Conservation (phyloP, 1,140 invertebrate genomes). For the Zaprionus ghesquierei region DNA sequence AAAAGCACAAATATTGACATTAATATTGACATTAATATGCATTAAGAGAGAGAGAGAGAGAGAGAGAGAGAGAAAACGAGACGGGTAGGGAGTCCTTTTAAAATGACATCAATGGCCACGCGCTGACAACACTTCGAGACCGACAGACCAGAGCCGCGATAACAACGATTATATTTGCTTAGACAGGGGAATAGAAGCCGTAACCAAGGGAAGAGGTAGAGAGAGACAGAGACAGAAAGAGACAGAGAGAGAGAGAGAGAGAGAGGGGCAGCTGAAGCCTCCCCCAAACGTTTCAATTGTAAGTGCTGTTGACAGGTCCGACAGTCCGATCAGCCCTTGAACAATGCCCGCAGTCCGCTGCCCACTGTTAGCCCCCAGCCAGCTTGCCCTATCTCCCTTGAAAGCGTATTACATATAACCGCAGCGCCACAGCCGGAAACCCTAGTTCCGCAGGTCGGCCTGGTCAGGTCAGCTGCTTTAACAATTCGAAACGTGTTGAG, state of each 20-base stretch:
- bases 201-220: not conserved
- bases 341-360: constrained; percentile 22
- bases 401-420: constrained; percentile 22
- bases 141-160: constrained; percentile 24
- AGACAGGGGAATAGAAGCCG: constrained; percentile 1
- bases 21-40: constrained; percentile 81
- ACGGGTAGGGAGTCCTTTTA: constrained; percentile 52
- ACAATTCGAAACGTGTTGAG: constrained; percentile 71
- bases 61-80: not conserved
- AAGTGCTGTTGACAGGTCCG: constrained; percentile 38
- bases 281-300: constrained; percentile 51
- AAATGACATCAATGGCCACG: constrained; percentile 71
- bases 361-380: constrained; percentile 28
- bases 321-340: constrained; percentile 13
- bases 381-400: too few relatives aligned
- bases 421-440: constrained; percentile 35
- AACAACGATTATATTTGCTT: constrained; percentile 53
- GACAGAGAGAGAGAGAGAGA: not conserved
- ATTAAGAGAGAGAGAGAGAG: constrained; percentile 52
- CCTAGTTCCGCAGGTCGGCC: constrained; percentile 21
- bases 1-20: constrained; percentile 76
- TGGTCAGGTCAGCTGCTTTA: constrained; percentile 40
- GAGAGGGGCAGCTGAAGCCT: not conserved
- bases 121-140: constrained; percentile 46
- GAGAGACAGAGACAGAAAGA: not conserved